Evolutionary conservation across 2,888 invertebrate species (phyloP), one percentile per base, ranked within the genome.

Genomic region (Acleris holmiana): DNA sequence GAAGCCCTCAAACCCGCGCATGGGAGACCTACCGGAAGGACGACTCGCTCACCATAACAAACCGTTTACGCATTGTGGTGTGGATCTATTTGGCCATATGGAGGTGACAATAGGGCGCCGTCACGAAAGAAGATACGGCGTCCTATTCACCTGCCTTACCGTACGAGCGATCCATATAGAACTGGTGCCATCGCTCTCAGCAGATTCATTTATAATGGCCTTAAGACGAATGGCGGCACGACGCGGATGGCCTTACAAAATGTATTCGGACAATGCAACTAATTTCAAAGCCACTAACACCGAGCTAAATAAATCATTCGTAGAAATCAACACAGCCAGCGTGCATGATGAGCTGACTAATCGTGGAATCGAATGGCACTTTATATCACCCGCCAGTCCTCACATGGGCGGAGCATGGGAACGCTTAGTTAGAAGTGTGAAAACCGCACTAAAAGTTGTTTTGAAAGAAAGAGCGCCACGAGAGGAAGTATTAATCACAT

Each of bases 1-100:
- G 3, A 61, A 40, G 17, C 66, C 67, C 1, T 8, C 15, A 46
- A n/a, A 3, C 61, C 64, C 8, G 21, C 29, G 10, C 1, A 61
- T 57, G 61, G 67, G 63, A 23, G 59, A 67, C 40, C 18, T 63
- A 47, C 67, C 67, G 2, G 46, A 19, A 10, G 67, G 47, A 2
- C 55, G 67, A 17, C 15, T 61, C n/a, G 59, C 59, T 3, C 63
- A 57, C 17, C 59, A 59, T 25, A 40, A 59, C 8, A 40, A 55
- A 13, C 48, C 64, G 0, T 59, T 65, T 21, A 59, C 59, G 2
- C 29, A 54, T 41, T 44, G 56, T 40, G 64, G 64, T 8, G 41
- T 64, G 0, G 64, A 62, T 13, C 21, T 47, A 0, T 63, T 63
- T 18, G 63, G 63, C 2, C 58, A 51, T 0, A 48, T 63, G 46